Base-by-base conservation (phyloP, 2,797 vertebrate genomes). In the Enteromius afrohamiltoni region DNA sequence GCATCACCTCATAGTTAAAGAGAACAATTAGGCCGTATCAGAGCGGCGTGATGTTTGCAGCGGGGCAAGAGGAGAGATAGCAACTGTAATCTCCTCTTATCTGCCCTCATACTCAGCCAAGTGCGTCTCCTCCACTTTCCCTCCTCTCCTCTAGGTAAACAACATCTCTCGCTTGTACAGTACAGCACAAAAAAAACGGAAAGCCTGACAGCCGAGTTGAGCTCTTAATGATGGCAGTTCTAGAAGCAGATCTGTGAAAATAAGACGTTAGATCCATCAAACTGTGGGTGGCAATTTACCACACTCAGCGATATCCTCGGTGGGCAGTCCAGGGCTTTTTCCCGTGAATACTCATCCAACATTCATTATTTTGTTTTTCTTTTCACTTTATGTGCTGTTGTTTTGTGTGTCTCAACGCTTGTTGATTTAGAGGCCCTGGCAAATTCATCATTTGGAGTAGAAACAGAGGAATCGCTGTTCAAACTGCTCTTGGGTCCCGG, bases 11-110 rank as follows among this genome's bases (percentile, higher is more conserved):
- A 5, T 80, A 87, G 92, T 91, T 90, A 88, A 91, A 91, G 88
- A 92, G 92, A 91, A 91, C 92, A 93, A 94, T 94, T 92, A 93
- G 92, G 86, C 90, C 89, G 83, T 93, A 94, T 93, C 90, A 90
- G 89, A 86, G 88, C 90, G 91, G 91, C 89, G 85, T 85, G 87
- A 91, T 62, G 89, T 87, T 93, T 92, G 91, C 92, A 91, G 90
- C 82, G 49, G 4, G 69, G 86, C 85, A 83, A 85, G 88, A 83
- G 91, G 89, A 89, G 88, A 88, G 89, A 89, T 89, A 91, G 91
- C 77, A 76, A 79, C 89, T 87, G 88, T 93, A 91, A 94, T 93
- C 91, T 93, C 90, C 87, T 89, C 87, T 93, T 90, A 90, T 90
- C 91, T 91, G 89, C 88, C 80, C 74, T 87, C 51, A 26, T 90